Evolutionary conservation across 2,888 invertebrate genomes (phyloP).

Genomic region (Falcaria lacertinaria): DNA sequence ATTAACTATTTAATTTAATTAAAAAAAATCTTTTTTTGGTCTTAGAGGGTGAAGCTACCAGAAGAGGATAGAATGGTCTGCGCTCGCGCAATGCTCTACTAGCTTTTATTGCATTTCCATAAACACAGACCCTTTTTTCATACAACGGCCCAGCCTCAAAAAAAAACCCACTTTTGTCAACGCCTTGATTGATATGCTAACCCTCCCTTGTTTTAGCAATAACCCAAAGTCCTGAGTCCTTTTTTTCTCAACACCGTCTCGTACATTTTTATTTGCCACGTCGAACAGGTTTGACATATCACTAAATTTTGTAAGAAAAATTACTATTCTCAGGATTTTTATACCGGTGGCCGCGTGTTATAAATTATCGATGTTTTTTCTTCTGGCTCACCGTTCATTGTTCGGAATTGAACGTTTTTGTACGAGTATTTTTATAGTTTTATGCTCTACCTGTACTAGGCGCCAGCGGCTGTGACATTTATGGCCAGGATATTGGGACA

Average conservation of each 20-base stretch:
- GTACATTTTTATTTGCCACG: conserved; percentile 75
- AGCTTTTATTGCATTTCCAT: conserved; percentile 67
- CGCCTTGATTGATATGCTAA: conserved; percentile 77
- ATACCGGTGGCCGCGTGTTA: conserved; percentile 70
- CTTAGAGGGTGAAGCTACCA: conserved; percentile 24
- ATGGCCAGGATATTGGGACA: conserved; percentile 75
- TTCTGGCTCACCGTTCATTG: conserved; percentile 59
- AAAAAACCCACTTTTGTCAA: conserved; percentile 73
- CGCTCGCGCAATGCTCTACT: conserved; percentile 40
- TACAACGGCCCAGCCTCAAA: conserved; percentile 45
- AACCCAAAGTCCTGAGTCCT: conserved; percentile 56
- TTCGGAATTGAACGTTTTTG: conserved; percentile 63
- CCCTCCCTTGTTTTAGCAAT: conserved; percentile 78
- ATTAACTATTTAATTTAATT: too few species aligned
- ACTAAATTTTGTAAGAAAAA: conserved; percentile 78
- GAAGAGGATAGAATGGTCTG: conserved; percentile 18
- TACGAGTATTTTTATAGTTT: conserved; percentile 57
- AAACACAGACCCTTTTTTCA: conserved; percentile 71
- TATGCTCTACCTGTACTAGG: conserved; percentile 70
- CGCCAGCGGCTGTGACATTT: conserved; percentile 77
- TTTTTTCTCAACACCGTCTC: conserved; percentile 52
- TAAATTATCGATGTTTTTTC: conserved; percentile 66
- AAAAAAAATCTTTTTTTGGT: too few species aligned
- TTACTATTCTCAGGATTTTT: conserved; percentile 70
- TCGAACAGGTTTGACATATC: conserved; percentile 76